Conservation (phyloP, 2,797 vertebrate genomes). For the Diplodus sargus region DNA sequence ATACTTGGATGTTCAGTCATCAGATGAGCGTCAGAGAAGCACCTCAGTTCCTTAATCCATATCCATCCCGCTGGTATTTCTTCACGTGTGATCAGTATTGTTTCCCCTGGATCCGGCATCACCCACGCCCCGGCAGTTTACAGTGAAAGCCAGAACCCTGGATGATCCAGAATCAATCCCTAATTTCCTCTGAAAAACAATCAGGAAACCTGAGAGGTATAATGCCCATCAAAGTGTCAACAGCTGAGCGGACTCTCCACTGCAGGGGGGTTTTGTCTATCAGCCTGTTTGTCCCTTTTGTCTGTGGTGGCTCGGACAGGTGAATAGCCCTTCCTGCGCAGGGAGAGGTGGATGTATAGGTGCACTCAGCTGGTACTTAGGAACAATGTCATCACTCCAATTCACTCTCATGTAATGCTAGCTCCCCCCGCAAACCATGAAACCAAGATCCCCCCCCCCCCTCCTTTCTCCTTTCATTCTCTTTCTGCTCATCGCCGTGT, state of each 20-base stretch:
- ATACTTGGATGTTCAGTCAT: slow-evolving; percentile 29
- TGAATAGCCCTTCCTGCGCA: slow-evolving; percentile 59
- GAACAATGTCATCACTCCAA: slow-evolving; percentile 83
- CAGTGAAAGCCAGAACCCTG: slow-evolving; percentile 32
- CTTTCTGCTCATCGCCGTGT: slow-evolving; percentile 73
- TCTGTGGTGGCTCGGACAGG: slow-evolving; percentile 49
- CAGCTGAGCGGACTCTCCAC: slow-evolving; percentile 20
- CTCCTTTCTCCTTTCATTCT: slow-evolving; percentile 68
- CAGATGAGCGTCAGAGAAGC: slow-evolving; percentile 1
- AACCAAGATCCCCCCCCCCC: slow-evolving; percentile 72
- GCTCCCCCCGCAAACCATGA: slow-evolving; percentile 73
- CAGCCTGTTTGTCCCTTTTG: slow-evolving; percentile 49
- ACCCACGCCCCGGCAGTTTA: background rate
- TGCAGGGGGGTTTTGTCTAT: slow-evolving; percentile 37
- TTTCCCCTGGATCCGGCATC: slow-evolving; percentile 25
- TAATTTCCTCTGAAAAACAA: slow-evolving; percentile 67
- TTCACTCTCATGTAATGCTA: slow-evolving; percentile 82
- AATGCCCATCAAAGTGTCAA: slow-evolving; percentile 50
- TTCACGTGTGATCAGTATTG: slow-evolving; percentile 13
- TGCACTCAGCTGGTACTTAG: slow-evolving; percentile 72
- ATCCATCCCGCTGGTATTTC: slow-evolving; percentile 2
- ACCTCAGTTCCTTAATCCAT: slow-evolving; percentile 24
- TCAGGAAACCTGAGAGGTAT: slow-evolving; percentile 55
- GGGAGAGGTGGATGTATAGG: slow-evolving; percentile 59
- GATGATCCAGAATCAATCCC: slow-evolving; percentile 62